phyloP scores from a whole-genome alignment of 2,797 vertebrate genomes.

The Siniperca undulata region DNA sequence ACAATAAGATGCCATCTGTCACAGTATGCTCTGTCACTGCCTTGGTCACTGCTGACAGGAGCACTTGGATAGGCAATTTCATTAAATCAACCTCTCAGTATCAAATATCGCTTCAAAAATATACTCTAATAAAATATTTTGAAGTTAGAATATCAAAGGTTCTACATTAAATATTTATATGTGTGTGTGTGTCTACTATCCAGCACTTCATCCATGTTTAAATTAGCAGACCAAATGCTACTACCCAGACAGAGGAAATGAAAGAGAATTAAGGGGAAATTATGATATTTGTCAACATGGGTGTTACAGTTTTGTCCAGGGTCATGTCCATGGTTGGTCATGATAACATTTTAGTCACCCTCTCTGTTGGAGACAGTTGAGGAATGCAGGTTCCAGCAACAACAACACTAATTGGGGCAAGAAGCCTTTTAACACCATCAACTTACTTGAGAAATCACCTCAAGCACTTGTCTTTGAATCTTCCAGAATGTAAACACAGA shows the following conservation, averaged over 20 bases:
- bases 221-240: not conserved
- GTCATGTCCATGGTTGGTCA: not conserved
- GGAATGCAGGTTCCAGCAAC: not conserved
- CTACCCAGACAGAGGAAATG: not conserved
- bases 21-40: not conserved
- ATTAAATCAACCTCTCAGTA: slow-evolving; percentile 63
- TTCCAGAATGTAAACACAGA: too few relatives aligned
- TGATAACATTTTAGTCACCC: not conserved
- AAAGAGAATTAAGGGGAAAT: slow-evolving; percentile 19
- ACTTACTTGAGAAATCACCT: not conserved
- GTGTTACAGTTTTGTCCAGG: not conserved
- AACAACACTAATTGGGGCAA: not conserved
- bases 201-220: slow-evolving; percentile 8
- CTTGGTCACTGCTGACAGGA: slow-evolving; percentile 50
- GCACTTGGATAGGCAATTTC: slow-evolving; percentile 70
- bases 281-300: not conserved
- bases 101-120: slow-evolving; percentile 79
- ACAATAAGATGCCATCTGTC: slow-evolving; percentile 4
- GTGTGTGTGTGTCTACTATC: not conserved
- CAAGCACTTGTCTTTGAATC: not conserved
- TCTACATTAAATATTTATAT: not conserved
- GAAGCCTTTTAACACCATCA: not conserved
- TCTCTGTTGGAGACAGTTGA: not conserved
- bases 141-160: slow-evolving; percentile 12
- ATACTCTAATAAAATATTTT: slow-evolving; percentile 14